Percentiles rank a stretch among this genome's conserved stretches.
These are phyloP conservation scores for Ochotona curzoniae DNA, from an alignment of 2,113 vertebrate genomes.

Conservation along the genomic window DNA sequence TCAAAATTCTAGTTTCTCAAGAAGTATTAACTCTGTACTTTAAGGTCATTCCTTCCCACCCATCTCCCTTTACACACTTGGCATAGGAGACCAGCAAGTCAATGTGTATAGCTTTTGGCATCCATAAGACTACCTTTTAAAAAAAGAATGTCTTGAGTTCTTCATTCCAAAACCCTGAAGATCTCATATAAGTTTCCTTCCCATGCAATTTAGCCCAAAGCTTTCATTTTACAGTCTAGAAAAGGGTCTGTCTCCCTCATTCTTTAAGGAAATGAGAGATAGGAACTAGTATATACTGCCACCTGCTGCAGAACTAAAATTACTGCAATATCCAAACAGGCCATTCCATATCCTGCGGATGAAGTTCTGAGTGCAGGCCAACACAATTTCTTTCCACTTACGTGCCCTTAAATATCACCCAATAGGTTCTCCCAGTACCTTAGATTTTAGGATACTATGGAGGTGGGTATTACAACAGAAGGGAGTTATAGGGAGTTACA, in stretches of 20 bases:
- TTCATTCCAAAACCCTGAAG: not conserved
- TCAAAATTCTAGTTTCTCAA: not conserved
- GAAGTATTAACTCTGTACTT: not conserved
- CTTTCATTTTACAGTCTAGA: not conserved
- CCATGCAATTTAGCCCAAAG: not conserved
- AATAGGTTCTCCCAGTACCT: not conserved
- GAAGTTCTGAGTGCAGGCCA: not conserved
- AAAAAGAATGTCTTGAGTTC: not conserved
- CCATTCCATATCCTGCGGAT: not conserved
- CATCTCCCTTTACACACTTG: too few species aligned
- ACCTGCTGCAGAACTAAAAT: not conserved
- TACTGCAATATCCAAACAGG: not conserved
- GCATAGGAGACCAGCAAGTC: not conserved
- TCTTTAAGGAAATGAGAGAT: not conserved
- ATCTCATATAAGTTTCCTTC: not conserved
- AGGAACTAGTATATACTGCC: not conserved
- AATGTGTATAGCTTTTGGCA: not conserved
- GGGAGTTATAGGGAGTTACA: not conserved
- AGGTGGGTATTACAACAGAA: not conserved
- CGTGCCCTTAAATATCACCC: not conserved
- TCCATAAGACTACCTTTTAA: too few species aligned
- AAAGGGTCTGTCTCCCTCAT: not conserved
- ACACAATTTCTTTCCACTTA: not conserved
- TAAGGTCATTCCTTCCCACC: too few species aligned
- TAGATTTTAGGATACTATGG: conserved; percentile 33